Percentiles rank a stretch among this genome's conserved stretches.
phyloP scores from a whole-genome alignment of 2,888 invertebrate species.

The Dione juno region DNA sequence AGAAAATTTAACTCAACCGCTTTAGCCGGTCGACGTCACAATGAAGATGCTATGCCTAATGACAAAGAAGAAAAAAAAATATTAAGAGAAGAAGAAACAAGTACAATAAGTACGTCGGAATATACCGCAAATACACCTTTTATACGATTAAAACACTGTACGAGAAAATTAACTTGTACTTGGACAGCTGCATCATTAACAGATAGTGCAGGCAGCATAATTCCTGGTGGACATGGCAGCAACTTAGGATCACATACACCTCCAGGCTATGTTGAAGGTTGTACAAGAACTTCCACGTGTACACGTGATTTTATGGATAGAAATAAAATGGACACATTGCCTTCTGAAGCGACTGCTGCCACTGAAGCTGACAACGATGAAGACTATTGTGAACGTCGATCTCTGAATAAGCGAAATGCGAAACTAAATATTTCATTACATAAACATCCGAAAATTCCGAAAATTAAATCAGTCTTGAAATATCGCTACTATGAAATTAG shows the following conservation, averaged over 20 bases:
- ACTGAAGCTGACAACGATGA: slow-evolving; percentile 53
- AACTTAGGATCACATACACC: slow-evolving; percentile 63
- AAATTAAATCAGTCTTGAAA: slow-evolving; percentile 3
- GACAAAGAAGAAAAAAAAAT: slow-evolving; percentile 50
- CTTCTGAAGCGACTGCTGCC: slow-evolving; percentile 42
- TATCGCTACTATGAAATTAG: slow-evolving; percentile 33
- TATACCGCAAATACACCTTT: slow-evolving; percentile 65
- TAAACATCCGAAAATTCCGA: slow-evolving; percentile 29
- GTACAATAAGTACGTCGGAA: slow-evolving; percentile 46
- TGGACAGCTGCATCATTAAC: slow-evolving; percentile 66
- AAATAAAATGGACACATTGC: slow-evolving; percentile 60
- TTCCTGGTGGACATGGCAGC: slow-evolving; percentile 44
- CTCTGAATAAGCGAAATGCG: slow-evolving; percentile 62
- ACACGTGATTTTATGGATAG: slow-evolving; percentile 69
- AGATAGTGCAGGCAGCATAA: slow-evolving; percentile 53
- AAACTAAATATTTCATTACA: slow-evolving; percentile 38
- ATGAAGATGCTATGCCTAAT: slow-evolving; percentile 42
- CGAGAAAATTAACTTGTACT: slow-evolving; percentile 74
- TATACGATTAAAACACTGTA: slow-evolving; percentile 65
- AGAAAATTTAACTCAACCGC: slow-evolving; percentile 59
- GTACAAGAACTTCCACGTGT: slow-evolving; percentile 75
- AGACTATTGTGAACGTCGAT: slow-evolving; percentile 74
- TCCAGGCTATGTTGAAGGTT: slow-evolving; percentile 74
- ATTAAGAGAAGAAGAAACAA: slow-evolving; percentile 45
- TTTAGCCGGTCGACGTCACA: slow-evolving; percentile 38